Percentiles rank a stretch among this genome's conserved stretches.
Evolutionary conservation across 2,113 vertebrate species (phyloP).

Genomic region (Protobothrops mucrosquamatus): DNA sequence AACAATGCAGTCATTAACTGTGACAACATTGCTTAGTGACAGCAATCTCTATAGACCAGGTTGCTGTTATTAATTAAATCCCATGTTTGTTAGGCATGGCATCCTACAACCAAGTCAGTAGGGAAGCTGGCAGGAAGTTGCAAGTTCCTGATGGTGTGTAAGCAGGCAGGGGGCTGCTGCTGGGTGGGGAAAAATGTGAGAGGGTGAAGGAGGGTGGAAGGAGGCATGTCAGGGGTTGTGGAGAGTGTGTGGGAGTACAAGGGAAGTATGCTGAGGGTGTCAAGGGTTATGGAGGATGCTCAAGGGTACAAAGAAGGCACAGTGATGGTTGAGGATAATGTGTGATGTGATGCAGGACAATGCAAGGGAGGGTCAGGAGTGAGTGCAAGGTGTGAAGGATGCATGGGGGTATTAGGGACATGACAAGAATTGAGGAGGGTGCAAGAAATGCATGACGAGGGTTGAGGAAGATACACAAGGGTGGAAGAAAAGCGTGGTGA

Average conservation of each 20-base stretch:
- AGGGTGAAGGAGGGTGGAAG: background rate
- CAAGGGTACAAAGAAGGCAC: background rate
- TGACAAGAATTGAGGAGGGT: background rate
- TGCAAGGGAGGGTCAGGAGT: background rate
- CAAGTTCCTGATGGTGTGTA: background rate
- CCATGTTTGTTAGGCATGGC: background rate
- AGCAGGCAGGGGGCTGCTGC: background rate
- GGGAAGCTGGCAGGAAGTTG: background rate
- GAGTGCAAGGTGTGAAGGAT: background rate
- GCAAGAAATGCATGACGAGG: background rate
- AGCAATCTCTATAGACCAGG: background rate
- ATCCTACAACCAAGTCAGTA: background rate
- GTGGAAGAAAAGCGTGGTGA: background rate
- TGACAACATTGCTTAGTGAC: background rate
- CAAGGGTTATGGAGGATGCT: background rate
- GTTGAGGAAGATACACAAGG: background rate
- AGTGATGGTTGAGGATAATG: background rate
- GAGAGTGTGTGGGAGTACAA: background rate
- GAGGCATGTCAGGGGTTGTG: background rate
- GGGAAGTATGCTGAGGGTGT: background rate
- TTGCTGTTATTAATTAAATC: background rate
- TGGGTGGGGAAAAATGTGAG: background rate
- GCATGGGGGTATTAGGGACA: background rate
- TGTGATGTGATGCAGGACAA: background rate
- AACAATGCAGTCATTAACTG: background rate